Conservation (phyloP, 2,888 invertebrate species). For the Perizoma affinitatum region DNA sequence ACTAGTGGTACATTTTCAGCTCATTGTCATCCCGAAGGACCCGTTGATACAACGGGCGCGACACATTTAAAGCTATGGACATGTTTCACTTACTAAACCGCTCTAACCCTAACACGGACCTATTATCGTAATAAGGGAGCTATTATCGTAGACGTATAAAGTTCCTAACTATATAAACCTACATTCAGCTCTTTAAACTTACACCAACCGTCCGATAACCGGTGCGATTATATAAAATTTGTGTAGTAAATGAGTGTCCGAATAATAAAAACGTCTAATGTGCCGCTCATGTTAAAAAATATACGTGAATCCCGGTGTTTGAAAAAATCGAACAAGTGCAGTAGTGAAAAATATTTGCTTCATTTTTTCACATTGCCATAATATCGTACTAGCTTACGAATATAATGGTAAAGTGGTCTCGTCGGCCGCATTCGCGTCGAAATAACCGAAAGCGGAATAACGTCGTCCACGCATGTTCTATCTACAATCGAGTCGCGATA, state of each 20-base stretch:
- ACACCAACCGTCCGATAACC: conserved; percentile 71
- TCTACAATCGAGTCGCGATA: conserved; percentile 78
- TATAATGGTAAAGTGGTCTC: conserved; percentile 20
- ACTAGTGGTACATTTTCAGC: conserved; percentile 78
- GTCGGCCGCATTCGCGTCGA: conserved; percentile 10
- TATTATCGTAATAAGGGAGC: conserved; percentile 59
- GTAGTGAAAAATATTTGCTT: conserved; percentile 71
- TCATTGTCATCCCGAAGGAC: conserved; percentile 72
- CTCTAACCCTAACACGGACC: conserved; percentile 76
- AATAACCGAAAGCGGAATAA: conserved; percentile 49
- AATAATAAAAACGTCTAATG: conserved; percentile 73
- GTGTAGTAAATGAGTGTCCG: conserved; percentile 76
- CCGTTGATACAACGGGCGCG: conserved; percentile 82
- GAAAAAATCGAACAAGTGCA: conserved; percentile 76
- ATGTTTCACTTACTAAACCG: conserved; percentile 79
- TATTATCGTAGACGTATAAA: conserved; percentile 73
- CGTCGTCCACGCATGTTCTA: conserved; percentile 66
- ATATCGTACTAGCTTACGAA: conserved; percentile 47
- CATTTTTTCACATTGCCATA: conserved; percentile 58
- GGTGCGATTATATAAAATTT: conserved; percentile 78
- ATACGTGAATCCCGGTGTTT: conserved; percentile 67
- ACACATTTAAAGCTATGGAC: conserved; percentile 84
- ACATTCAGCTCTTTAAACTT: conserved; percentile 75
- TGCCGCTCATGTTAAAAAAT: conserved; percentile 73
- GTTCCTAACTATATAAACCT: conserved; percentile 72